phyloP scores from a whole-genome alignment of 30 jellyfish, hydroid and myxozoan species.

The Cassiopea xamachana region DNA sequence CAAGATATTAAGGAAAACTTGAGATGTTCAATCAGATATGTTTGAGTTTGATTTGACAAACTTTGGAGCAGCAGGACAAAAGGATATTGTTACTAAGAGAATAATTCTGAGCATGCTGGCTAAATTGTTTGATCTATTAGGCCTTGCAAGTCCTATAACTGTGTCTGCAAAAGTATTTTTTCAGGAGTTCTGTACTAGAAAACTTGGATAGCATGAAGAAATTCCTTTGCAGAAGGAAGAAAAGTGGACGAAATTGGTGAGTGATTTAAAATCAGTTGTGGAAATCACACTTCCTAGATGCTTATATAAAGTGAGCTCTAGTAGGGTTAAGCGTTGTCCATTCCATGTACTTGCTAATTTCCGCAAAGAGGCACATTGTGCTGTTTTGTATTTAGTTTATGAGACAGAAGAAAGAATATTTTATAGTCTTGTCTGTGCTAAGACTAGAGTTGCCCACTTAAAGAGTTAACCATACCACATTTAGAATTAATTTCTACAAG shows the following conservation, averaged over 20 bases:
- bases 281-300: constrained; percentile 15
- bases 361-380: neutral
- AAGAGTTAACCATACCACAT: constrained; percentile 19
- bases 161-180: constrained; percentile 16
- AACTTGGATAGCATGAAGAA: constrained; percentile 18
- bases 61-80: neutral
- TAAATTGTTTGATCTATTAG: constrained; percentile 30
- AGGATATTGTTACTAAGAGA: constrained; percentile 9
- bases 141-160: constrained; percentile 28
- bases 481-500: constrained; percentile 21
- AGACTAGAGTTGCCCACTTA: constrained; percentile 35
- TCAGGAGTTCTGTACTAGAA: constrained; percentile 22
- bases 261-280: constrained; percentile 7
- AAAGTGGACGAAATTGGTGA: constrained; percentile 16
- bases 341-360: constrained; percentile 24
- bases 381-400: constrained; percentile 17
- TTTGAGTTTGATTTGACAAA: neutral
- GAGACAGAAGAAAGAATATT: constrained; percentile 6
- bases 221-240: neutral
- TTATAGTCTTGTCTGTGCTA: neutral
- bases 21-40: neutral
- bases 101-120: neutral
- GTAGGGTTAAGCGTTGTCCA: neutral
- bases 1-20: neutral
- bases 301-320: neutral